Percentiles rank a stretch among this genome's conserved stretches.
phyloP scores from a whole-genome alignment of 1,140 invertebrate genomes.

The Drosophila baimaii region DNA sequence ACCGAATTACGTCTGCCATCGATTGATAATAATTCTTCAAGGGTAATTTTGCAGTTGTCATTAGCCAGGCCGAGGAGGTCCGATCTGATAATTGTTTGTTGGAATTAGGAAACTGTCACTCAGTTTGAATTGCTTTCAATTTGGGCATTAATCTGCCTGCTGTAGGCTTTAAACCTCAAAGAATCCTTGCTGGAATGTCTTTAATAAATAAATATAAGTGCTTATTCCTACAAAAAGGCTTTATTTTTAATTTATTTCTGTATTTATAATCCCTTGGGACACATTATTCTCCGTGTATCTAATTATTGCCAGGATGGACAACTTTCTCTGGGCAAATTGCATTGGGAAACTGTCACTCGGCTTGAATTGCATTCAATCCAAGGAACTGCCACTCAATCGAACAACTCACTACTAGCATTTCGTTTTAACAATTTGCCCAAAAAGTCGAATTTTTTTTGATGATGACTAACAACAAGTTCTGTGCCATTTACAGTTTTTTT shows the following conservation, averaged over 20 bases:
- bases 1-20: constrained; percentile 45
- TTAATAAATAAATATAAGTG: neutral
- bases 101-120: constrained; percentile 2
- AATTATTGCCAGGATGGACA: constrained; percentile 8
- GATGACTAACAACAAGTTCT: constrained; percentile 38
- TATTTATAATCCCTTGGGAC: too few species aligned
- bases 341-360: constrained; percentile 32
- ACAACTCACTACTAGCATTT: constrained; percentile 70
- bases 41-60: constrained; percentile 24
- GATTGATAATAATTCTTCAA: constrained; percentile 26
- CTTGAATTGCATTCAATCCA: constrained; percentile 10
- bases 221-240: neutral
- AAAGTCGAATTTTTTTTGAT: constrained; percentile 17
- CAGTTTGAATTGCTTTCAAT: constrained; percentile 5
- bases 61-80: constrained; percentile 8
- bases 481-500: constrained; percentile 43
- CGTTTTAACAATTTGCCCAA: constrained; percentile 52
- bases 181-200: neutral
- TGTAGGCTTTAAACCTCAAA: neutral
- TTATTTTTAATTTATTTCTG: neutral
- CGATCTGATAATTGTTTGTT: constrained; percentile 5
- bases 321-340: constrained; percentile 12
- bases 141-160: neutral
- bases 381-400: constrained; percentile 47
- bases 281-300: neutral